phyloP scores from a whole-genome alignment of 2,113 vertebrate genomes.

The Petromus typicus region DNA sequence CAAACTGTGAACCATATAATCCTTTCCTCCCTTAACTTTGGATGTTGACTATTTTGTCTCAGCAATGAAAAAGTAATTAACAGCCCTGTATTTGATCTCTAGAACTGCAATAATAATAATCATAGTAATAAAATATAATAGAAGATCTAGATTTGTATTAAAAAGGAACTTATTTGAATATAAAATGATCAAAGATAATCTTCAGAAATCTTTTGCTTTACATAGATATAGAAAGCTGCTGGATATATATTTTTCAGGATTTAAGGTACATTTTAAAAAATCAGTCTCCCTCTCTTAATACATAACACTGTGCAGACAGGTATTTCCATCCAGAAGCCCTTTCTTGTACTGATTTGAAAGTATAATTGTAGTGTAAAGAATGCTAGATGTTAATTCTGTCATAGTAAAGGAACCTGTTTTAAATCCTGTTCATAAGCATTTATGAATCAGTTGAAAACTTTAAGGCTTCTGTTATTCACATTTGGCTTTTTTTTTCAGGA shows the following conservation, averaged over 20 bases:
- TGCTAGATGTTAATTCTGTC: not conserved
- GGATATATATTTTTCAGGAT: slow-evolving; percentile 36
- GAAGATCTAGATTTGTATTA: not conserved
- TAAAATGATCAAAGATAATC: not conserved
- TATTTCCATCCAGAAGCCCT: not conserved
- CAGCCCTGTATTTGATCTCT: not conserved
- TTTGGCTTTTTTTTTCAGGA: not conserved
- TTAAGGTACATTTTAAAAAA: not conserved
- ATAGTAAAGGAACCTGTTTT: not conserved
- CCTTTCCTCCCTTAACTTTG: not conserved
- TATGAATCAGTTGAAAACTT: not conserved
- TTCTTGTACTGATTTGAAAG: not conserved
- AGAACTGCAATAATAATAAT: not conserved
- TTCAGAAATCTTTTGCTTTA: not conserved
- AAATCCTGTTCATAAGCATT: not conserved
- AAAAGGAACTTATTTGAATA: not conserved
- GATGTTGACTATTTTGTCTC: not conserved
- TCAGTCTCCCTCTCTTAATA: not conserved
- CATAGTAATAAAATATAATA: not conserved
- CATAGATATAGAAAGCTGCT: not conserved
- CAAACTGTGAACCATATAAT: not conserved
- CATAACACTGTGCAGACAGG: not conserved
- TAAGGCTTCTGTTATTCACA: not conserved
- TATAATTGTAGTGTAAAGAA: not conserved
- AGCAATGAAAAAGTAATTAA: not conserved